These are phyloP conservation scores for Aphelinus certus DNA, from an alignment of 1,140 invertebrate species.

Conservation along the genomic window DNA sequence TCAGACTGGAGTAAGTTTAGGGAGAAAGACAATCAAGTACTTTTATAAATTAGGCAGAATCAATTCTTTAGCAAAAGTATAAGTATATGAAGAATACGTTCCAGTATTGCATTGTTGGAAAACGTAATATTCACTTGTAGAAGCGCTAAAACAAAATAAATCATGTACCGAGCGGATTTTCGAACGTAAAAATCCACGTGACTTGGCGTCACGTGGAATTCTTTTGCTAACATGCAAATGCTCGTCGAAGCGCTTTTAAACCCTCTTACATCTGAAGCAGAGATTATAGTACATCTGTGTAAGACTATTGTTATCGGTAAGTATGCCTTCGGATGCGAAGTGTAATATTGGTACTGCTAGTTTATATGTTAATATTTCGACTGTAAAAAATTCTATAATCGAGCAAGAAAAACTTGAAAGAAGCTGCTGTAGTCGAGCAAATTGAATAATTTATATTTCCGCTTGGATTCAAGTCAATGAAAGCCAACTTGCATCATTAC, in stretches of 20 bases:
- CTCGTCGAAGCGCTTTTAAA: neutral
- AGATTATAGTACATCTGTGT: constrained; percentile 34
- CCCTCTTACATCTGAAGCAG: constrained; percentile 14
- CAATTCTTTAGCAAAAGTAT: constrained; percentile 27
- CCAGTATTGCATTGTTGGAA: constrained; percentile 7
- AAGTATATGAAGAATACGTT: constrained; percentile 29
- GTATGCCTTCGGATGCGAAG: constrained; percentile 32
- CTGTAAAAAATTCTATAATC: constrained; percentile 18
- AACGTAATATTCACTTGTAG: neutral
- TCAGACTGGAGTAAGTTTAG: constrained; percentile 9
- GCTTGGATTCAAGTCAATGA: constrained; percentile 14
- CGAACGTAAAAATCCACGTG: constrained; percentile 19
- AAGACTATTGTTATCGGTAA: constrained; percentile 40
- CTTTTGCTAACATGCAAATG: neutral
- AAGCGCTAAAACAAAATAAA: constrained; percentile 16
- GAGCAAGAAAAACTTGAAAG: neutral
- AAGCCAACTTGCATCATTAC: constrained; percentile 19
- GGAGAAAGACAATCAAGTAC: constrained; percentile 8
- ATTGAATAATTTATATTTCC: neutral
- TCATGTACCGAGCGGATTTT: constrained; percentile 10
- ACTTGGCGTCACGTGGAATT: constrained; percentile 6
- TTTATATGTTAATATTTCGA: constrained; percentile 30
- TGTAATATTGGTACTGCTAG: constrained; percentile 25
- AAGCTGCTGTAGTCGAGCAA: constrained; percentile 15
- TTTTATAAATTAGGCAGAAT: constrained; percentile 22